phyloP scores from a whole-genome alignment of 2,113 vertebrate genomes.

The Campylomormyrus numenius region DNA sequence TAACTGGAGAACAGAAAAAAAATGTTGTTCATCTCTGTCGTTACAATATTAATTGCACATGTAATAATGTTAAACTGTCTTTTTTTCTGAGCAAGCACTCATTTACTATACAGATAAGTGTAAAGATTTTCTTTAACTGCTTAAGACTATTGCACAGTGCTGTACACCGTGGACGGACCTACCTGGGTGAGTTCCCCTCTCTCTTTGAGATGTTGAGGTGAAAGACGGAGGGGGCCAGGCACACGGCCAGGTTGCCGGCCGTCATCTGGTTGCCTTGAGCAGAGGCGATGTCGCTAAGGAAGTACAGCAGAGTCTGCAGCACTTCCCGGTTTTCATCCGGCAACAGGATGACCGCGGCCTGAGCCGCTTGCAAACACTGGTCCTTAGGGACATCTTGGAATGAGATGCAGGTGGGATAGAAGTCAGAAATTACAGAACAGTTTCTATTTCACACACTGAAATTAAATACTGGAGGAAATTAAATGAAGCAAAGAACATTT shows the following conservation, averaged over 20 bases:
- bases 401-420: background rate
- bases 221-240: slow-evolving; percentile 77
- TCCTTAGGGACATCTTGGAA: slow-evolving; percentile 69
- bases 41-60: background rate
- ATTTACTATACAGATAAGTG: background rate
- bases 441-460: background rate
- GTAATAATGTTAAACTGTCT: background rate
- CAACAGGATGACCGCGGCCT: slow-evolving; percentile 69
- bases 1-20: background rate
- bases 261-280: slow-evolving; percentile 82
- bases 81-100: background rate
- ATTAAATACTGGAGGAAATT: background rate
- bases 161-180: background rate
- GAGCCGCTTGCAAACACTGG: slow-evolving; percentile 67
- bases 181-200: slow-evolving; percentile 70
- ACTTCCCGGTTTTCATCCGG: slow-evolving; percentile 80
- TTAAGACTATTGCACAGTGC: background rate
- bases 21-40: background rate
- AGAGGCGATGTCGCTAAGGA: slow-evolving; percentile 74
- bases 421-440: background rate
- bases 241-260: slow-evolving; percentile 72
- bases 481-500: background rate
- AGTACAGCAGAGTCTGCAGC: slow-evolving; percentile 78
- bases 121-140: background rate
- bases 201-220: slow-evolving; percentile 78